These are phyloP conservation scores for Misgurnus mizolepis DNA, from an alignment of 2,113 vertebrate genomes.

Conservation along the genomic window DNA sequence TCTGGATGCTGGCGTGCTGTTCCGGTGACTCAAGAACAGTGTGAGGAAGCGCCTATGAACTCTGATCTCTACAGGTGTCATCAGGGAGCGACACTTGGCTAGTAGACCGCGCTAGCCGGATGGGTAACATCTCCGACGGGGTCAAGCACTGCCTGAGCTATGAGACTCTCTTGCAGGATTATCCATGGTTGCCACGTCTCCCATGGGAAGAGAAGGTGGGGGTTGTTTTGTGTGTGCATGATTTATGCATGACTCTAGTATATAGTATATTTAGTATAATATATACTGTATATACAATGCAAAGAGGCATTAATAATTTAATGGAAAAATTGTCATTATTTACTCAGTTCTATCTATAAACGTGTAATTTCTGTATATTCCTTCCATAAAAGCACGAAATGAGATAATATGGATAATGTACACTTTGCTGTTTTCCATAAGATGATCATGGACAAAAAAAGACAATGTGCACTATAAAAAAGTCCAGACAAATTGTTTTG, in stretches of 20 bases:
- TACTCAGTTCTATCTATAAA: too few species aligned
- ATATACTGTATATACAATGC: too few species aligned
- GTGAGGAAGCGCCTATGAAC: slow-evolving; percentile 12
- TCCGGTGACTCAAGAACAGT: slow-evolving; percentile 34
- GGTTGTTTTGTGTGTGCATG: slow-evolving; percentile 56
- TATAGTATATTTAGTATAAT: too few species aligned
- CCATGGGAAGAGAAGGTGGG: slow-evolving; percentile 75
- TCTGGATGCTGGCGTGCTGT: slow-evolving; percentile 30
- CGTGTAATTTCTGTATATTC: too few species aligned
- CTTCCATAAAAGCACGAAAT: too few species aligned
- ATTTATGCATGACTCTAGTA: slow-evolving; percentile 6
- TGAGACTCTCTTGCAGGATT: slow-evolving; percentile 82
- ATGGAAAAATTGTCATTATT: too few species aligned
- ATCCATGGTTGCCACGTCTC: slow-evolving; percentile 79
- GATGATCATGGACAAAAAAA: too few species aligned
- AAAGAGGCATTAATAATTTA: too few species aligned
- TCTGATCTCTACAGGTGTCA: slow-evolving; percentile 37
- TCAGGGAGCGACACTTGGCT: slow-evolving; percentile 33
- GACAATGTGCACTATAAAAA: too few species aligned
- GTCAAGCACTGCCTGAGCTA: slow-evolving; percentile 90
- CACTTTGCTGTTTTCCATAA: too few species aligned
- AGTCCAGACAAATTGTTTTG: too few species aligned
- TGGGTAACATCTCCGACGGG: slow-evolving; percentile 85
- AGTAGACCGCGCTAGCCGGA: slow-evolving; percentile 57
- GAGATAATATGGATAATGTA: too few species aligned